Evolutionary conservation across 2,113 vertebrate species (phyloP), one percentile per base, ranked within the genome.

Genomic region (Stictonetta naevosa): DNA sequence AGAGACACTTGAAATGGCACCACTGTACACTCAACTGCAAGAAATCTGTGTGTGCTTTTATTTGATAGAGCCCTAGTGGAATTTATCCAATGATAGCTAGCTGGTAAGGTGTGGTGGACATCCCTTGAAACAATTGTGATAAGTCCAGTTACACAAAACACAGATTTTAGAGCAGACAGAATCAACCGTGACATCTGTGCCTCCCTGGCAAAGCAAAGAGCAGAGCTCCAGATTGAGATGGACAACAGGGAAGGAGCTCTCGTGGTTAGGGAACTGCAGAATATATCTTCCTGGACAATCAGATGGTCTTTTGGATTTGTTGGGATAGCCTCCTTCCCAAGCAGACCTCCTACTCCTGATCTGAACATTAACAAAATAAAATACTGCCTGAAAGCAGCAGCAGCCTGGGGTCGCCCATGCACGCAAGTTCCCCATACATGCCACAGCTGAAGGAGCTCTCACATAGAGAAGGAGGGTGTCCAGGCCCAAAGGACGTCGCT

Each of bases 41-140:
- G 25, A 80, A 67, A 66, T 44, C 12, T 6, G 3, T 22, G 10
- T 28, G 6, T 42, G 19, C 10, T 92, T 89, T 81, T 31, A 31
- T 60, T 92, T 71, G 33, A 72, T 11, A 67, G 4, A 86, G 38
- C 25, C 33, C 53, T 29, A 68, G 12, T 68, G 36, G 23, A 48
- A 56, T 91, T 67, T 31, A 48, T 17, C 11, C 50, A 14, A 46
- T 58, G 53, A 58, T 15, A 64, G 26, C 13, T 86, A n/a, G 38
- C 34, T 88, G 31, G 18, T 86, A 86, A 80, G 36, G 8, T 52
- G 29, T 42, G 18, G 46, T 23, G 74, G 44, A 55, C 16, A 59
- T 3, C 22, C 10, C 66, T 38, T 0, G 2, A 66, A 23, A 28
- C 6, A 93, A 72, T 0, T 48, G 10, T 38, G 56, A 58, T 33